Evolutionary conservation across 1,140 invertebrate genomes (phyloP), one percentile per base, ranked within the genome.

Genomic region (Microplitis mediator): DNA sequence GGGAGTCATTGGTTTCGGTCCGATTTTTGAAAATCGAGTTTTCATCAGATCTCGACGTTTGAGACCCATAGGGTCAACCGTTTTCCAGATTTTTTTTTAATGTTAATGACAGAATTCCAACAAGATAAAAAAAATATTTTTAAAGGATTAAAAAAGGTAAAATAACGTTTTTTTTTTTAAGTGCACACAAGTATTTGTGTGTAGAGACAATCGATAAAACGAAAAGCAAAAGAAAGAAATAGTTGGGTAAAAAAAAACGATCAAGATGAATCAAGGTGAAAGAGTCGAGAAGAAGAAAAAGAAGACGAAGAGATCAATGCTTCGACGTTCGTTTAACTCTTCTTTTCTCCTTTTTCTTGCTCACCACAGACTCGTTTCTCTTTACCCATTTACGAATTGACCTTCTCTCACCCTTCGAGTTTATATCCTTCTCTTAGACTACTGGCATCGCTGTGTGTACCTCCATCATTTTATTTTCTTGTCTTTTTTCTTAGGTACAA

Each of bases 221-320:
- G 36, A 35, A 9, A 16, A 52, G 34, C 9, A 34, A 60, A 60
- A 73, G 36, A 39, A 23, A 72, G 60, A 74, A 74, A 74, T 3
- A 11, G 39, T 45, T 72, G 74, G 67, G 68, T 71, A 69, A 39
- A 61, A 70, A 35, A 39, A 32, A 63, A 68, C 62, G 65, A 54
- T 34, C 16, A 67, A 68, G 45, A 39, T 45, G 39, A 45, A 45
- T 45, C 39, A 45, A 45, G 39, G 39, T 39, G 50, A 69, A 72
- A 35, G 39, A 39, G 65, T 14, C 31, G 39, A 34, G 54, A 36
- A 31, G 5, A 58, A 69, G 35, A 74, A 50, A 34, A 60, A 56
- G 23, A 50, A 65, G 4, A 58, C 9, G 23, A 65, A 31, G 39
- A 67, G 65, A 67, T 67, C 50, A 50, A 67, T 52, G 65, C 65